Evolutionary conservation across 35 echinoderm and acorn worm species (phyloP), one percentile per base, ranked within the genome.

Genomic region (Strongylocentrotus purpuratus): DNA sequence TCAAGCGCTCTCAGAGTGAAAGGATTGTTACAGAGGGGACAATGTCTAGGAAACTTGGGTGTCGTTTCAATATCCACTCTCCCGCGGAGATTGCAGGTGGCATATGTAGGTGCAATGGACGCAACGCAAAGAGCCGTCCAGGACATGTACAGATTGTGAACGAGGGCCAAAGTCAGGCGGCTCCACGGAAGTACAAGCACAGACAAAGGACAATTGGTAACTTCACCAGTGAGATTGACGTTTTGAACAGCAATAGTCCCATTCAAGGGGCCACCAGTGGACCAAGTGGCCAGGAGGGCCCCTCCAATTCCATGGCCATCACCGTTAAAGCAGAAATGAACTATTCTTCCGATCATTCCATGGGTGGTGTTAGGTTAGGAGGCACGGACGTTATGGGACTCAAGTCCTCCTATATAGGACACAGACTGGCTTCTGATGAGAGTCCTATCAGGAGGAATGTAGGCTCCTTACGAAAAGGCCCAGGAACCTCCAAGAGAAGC

Each of bases 181-280:
- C 20, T n/a, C 86, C 33, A 32, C 88, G 86, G 10, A 95, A 55
- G 31, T 31, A 89, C 12, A 93, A 93, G 48, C 91, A 93, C 46
- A 93, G 91, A 33, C 95, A 94, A 35, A 94, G 95, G 87, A 33
- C 32, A 89, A 46, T 95, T 47, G 93, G 20, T 41, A 71, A 46
- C 87, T 89, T 89, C 32, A 89, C 94, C 25, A 99, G 98, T 71
- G 96, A 97, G 55, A 99, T 96, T 92, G 98, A 99, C 92, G 98
- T 97, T 33, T 88, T 99, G 33, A 97, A 99, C 87, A 99, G 98
- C 95, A 99, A 99, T 95, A 99, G 95, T 46, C 33, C 87, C 32
- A 32, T 89, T 33, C 87, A 89, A 89, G 87, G 70, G 52, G 45
- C 46, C 86, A 91, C 47, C 87, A 91, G 50, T 58, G 50, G 58